Percentiles rank a stretch among this genome's conserved stretches.
Conservation (phyloP, 2,888 invertebrate species). For the Heliconius cydno region DNA sequence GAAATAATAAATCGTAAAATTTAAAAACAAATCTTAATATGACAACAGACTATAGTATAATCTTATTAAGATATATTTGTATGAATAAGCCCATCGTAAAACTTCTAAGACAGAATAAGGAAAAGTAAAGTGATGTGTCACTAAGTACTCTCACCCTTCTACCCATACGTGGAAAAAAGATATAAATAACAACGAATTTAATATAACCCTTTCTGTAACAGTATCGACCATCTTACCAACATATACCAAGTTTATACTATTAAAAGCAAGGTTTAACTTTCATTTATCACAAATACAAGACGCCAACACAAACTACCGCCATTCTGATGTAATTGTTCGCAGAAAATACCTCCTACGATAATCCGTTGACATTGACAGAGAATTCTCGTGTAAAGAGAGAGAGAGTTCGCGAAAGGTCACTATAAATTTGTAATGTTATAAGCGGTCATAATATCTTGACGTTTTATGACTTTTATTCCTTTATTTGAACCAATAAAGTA, state of each 20-base stretch:
- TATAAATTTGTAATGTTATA: slow-evolving; percentile 34
- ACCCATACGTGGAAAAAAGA: not conserved
- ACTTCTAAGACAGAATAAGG: not conserved
- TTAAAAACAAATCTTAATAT: no score
- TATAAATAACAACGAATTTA: not conserved
- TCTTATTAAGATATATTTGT: not conserved
- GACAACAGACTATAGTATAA: no score
- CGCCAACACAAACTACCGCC: not conserved
- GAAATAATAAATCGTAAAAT: no score
- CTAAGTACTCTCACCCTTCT: not conserved
- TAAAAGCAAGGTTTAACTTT: not conserved
- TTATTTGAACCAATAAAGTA: slow-evolving; percentile 39
- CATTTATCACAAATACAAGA: not conserved
- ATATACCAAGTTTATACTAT: not conserved
- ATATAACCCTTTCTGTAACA: not conserved
- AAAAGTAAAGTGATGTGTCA: not conserved
- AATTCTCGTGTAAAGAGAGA: slow-evolving; percentile 1
- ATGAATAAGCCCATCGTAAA: not conserved
- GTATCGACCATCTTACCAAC: not conserved
- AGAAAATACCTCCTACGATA: slow-evolving; percentile 9
- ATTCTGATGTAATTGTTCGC: slow-evolving; percentile 12
- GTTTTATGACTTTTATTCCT: slow-evolving; percentile 38
- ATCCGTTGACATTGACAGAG: slow-evolving; percentile 26
- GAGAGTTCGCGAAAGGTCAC: slow-evolving; percentile 35
- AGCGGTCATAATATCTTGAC: slow-evolving; percentile 34